Conservation (phyloP, 2,797 vertebrate species). For the Mycteria americana region DNA sequence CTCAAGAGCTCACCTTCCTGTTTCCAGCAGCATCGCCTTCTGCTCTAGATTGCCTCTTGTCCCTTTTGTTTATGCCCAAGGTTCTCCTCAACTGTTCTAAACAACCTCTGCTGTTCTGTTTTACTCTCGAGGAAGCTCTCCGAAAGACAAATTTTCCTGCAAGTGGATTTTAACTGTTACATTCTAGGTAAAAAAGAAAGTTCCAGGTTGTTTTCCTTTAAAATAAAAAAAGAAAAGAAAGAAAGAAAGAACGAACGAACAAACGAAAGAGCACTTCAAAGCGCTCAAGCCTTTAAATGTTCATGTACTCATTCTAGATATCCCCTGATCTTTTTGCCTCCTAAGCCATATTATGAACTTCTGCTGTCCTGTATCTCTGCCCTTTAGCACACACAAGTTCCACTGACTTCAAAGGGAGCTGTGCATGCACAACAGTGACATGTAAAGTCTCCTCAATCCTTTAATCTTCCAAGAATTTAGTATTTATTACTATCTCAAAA, state of each 20-base stretch:
- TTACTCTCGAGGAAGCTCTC: background rate
- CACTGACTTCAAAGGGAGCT: slow-evolving; percentile 24
- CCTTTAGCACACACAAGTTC: background rate
- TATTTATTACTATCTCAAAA: slow-evolving; percentile 41
- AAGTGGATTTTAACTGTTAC: background rate
- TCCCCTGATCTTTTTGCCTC: background rate
- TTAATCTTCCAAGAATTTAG: slow-evolving; percentile 31
- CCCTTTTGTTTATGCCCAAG: background rate
- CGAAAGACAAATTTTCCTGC: background rate
- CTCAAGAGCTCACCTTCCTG: background rate
- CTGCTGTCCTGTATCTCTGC: background rate
- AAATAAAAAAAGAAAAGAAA: background rate
- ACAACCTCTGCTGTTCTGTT: background rate
- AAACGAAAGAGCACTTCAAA: background rate
- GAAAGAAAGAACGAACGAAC: too few relatives aligned
- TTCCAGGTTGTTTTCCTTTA: background rate
- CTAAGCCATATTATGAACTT: background rate
- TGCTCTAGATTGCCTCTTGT: background rate
- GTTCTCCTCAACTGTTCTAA: background rate
- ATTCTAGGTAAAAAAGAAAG: background rate
- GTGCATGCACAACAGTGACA: background rate
- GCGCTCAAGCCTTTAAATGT: background rate
- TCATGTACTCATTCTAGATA: background rate
- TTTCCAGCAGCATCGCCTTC: background rate
- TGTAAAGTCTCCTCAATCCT: slow-evolving; percentile 10